Conservation (phyloP, 2,113 vertebrate species). For the Hyperoodon ampullatus region DNA sequence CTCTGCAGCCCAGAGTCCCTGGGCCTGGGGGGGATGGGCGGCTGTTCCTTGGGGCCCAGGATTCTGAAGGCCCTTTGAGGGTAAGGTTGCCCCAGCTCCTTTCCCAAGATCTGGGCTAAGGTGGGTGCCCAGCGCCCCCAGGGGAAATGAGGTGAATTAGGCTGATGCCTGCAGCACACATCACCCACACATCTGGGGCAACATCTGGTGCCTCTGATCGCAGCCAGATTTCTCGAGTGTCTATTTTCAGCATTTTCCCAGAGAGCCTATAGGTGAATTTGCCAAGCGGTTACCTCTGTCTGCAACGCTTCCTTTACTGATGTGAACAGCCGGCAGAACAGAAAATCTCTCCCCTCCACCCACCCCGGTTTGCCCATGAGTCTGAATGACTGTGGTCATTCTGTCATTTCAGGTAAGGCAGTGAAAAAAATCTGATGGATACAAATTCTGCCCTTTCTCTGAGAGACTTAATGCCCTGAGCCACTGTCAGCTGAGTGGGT, state of each 20-base stretch:
- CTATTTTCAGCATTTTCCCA: slow-evolving; percentile 64
- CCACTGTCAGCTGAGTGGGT: not conserved
- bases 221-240: slow-evolving; percentile 53
- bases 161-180: not conserved
- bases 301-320: not conserved
- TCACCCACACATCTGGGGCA: not conserved
- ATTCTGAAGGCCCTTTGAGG: not conserved
- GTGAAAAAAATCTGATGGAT: not conserved
- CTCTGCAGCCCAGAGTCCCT: not conserved
- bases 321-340: not conserved
- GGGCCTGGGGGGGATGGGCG: not conserved
- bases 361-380: not conserved
- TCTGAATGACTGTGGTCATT: slow-evolving; percentile 1
- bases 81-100: not conserved
- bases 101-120: not conserved
- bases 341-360: not conserved
- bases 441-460: not conserved
- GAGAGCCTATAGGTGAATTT: slow-evolving; percentile 48
- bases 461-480: not conserved
- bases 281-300: slow-evolving; percentile 6
- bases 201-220: slow-evolving; percentile 46
- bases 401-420: not conserved
- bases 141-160: slow-evolving; percentile 1
- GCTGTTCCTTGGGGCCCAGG: not conserved
- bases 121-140: too few relatives aligned